Base-by-base conservation (phyloP, 1,140 invertebrate genomes). In the Berghia stephanieae region DNA sequence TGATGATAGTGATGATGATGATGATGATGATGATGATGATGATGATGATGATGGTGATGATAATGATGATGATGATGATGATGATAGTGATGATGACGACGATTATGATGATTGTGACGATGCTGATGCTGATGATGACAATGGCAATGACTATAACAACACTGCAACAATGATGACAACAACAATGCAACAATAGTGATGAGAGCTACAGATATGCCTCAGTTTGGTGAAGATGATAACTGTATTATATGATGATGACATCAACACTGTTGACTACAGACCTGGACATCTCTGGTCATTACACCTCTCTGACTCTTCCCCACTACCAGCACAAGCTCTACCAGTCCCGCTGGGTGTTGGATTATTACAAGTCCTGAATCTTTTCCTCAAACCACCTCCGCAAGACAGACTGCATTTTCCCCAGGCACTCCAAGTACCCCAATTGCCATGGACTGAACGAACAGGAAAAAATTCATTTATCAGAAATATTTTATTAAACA, bases 381-480 rank as follows among this genome's bases (percentile, higher is more conserved):
- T 74, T 71, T 83, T 86, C 68, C 78, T 80, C 36, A 84, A 79
- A 0, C 88, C 88, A 44, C 85, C 84, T 34, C 82, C 82, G 85
- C 88, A 89, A 16, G 83, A 84, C 10, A 81, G 78, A 31, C 84
- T 85, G 82, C 88, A 89, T 3, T 82, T 80, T 1, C 84, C 85
- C 86, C 86, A 89, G 0, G 67, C 63, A 21, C 77, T 79, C 88
- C 88, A 89, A 2, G 76, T 46, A 2, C 82, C 81, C 88, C 88
- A 89, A 36, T 84, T 84, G 34, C 88, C 88, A 84, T 89, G 83
- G 31, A 88, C 86, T 88, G 78, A 8, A 81, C 84, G 3, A 80
- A 31, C n/a, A n/a, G n/a, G n/a, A n/a, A n/a, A n/a, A n/a, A n/a
- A n/a, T n/a, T n/a, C n/a, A n/a, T n/a, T n/a, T n/a, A n/a, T n/a